These are phyloP conservation scores for Polyommatus iphigenia DNA, from an alignment of 2,888 invertebrate genomes.

Conservation along the genomic window DNA sequence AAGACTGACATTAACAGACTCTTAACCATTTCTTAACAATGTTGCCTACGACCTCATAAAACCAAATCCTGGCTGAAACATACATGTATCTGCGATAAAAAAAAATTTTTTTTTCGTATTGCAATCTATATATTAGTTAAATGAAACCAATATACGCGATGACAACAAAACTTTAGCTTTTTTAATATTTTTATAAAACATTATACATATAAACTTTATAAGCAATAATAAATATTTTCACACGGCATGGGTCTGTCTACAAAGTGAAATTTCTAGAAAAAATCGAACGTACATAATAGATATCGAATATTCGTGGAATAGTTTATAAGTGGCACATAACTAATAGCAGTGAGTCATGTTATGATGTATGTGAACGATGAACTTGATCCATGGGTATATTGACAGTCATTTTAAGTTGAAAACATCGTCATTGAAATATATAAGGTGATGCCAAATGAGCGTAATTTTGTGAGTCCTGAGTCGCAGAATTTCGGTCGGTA, in stretches of 20 bases:
- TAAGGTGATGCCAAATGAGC: no score
- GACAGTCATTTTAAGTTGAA: neutral
- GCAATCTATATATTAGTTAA: no score
- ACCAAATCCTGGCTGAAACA: no score
- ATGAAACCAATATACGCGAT: neutral
- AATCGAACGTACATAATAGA: constrained; percentile 1
- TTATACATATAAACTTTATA: neutral
- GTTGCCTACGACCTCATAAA: no score
- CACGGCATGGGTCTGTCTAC: neutral
- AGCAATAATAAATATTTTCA: neutral
- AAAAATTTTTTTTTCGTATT: no score
- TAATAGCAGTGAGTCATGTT: constrained; percentile 3
- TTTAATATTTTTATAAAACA: neutral
- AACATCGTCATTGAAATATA: neutral
- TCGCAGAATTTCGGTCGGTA: no score
- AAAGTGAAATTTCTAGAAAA: neutral
- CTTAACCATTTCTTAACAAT: no score
- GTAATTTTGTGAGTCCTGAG: no score
- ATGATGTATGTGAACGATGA: neutral
- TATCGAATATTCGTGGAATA: constrained; percentile 9
- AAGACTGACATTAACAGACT: no score
- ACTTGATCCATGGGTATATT: neutral
- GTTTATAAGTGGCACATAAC: neutral
- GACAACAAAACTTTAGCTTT: neutral
- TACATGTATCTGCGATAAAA: no score